These are phyloP conservation scores for Caenorhabditis drosophilae DNA, from an alignment of 2,888 invertebrate species.

Conservation along the genomic window DNA sequence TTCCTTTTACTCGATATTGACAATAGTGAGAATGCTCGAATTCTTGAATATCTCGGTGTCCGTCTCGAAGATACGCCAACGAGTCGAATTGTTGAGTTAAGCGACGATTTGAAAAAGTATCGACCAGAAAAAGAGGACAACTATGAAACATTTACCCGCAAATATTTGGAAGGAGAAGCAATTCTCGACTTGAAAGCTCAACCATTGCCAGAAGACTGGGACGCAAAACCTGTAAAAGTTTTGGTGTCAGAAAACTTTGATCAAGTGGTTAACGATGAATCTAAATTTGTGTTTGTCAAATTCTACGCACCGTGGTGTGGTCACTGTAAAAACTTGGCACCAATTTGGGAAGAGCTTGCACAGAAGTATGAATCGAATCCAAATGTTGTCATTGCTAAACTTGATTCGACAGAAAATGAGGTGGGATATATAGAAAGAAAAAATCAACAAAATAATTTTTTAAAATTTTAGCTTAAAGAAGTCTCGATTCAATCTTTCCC, in stretches of 20 bases:
- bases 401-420: constrained; percentile 93
- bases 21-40: constrained; percentile 90
- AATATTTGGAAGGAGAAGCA: constrained; percentile 86
- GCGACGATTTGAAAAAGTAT: constrained; percentile 89
- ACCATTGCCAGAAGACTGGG: constrained; percentile 93
- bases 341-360: constrained; percentile 90
- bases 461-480: constrained; percentile 82
- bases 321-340: constrained; percentile 93
- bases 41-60: constrained; percentile 97
- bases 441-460: neutral
- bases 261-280: constrained; percentile 80
- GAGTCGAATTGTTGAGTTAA: constrained; percentile 80
- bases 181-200: constrained; percentile 91
- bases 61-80: constrained; percentile 78
- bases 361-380: constrained; percentile 84
- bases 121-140: constrained; percentile 81
- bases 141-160: constrained; percentile 80
- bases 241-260: constrained; percentile 93
- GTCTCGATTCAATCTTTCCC: constrained; percentile 90
- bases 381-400: constrained; percentile 89
- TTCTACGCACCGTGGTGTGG: constrained; percentile 98
- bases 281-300: constrained; percentile 91
- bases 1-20: constrained; percentile 91
- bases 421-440: constrained; percentile 70
- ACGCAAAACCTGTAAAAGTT: constrained; percentile 86